phyloP scores from a whole-genome alignment of 1,140 invertebrate species.

The Chironomus striatipennis region DNA sequence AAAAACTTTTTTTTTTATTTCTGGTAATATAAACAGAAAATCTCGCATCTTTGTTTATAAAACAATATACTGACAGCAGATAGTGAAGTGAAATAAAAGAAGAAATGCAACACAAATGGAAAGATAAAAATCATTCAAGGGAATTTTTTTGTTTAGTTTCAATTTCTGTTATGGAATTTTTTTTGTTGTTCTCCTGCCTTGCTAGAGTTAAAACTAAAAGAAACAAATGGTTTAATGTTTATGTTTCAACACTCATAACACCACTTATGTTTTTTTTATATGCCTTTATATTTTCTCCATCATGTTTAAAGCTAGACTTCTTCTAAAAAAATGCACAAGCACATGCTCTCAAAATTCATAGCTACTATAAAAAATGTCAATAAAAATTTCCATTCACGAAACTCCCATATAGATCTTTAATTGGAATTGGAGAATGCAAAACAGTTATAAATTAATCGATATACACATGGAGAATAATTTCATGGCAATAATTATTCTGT shows the following conservation, averaged over 20 bases:
- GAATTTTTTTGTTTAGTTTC: conserved; percentile 9
- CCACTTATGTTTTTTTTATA: conserved; percentile 10
- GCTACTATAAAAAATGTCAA: conserved; percentile 1
- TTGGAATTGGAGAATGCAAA: conserved; percentile 3
- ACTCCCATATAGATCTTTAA: background rate
- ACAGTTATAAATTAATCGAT: background rate
- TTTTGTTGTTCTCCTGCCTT: no score
- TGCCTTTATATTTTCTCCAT: background rate
- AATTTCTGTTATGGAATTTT: background rate
- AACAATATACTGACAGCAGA: background rate
- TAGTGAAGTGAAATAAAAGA: background rate
- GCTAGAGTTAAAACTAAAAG: background rate
- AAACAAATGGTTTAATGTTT: background rate
- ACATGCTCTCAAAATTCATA: background rate
- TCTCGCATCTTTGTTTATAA: conserved; percentile 7
- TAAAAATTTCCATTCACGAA: background rate
- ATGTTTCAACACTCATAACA: background rate
- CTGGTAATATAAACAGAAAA: background rate
- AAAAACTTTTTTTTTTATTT: background rate
- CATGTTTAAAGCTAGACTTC: no score
- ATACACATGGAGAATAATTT: no score
- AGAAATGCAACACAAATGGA: conserved; percentile 5
- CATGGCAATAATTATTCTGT: no score
- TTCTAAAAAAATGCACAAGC: background rate
- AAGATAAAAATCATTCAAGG: conserved; percentile 13